phyloP scores from a whole-genome alignment of 2,888 invertebrate genomes.

The Trichopoda pennipes region DNA sequence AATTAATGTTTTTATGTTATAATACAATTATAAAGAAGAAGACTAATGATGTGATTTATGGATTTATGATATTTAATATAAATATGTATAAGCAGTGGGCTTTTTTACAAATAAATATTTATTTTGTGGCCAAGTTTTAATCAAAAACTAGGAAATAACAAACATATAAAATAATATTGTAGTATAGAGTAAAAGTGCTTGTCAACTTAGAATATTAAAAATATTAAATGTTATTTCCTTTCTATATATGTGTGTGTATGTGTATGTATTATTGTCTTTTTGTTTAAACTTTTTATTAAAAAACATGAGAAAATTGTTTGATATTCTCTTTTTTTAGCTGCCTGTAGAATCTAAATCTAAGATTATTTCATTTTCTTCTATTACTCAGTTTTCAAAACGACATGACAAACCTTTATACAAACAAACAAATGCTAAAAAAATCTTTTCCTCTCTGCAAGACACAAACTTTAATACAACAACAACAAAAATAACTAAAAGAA shows the following conservation, averaged over 20 bases:
- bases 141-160: background rate
- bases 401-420: constrained; percentile 51
- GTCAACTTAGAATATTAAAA: constrained; percentile 27
- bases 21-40: too few species aligned
- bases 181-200: constrained; percentile 42
- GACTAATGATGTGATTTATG: too few species aligned
- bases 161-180: constrained; percentile 2
- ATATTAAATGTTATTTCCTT: constrained; percentile 34
- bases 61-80: too few species aligned
- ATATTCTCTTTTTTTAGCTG: constrained; percentile 45
- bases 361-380: constrained; percentile 44
- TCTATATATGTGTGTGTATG: constrained; percentile 10
- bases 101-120: background rate
- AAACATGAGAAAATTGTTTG: constrained; percentile 23
- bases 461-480: background rate
- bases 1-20: too few species aligned
- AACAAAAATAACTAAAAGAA: background rate
- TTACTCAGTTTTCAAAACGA: constrained; percentile 37
- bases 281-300: constrained; percentile 2
- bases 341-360: constrained; percentile 61
- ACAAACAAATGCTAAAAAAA: constrained; percentile 63
- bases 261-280: constrained; percentile 9
- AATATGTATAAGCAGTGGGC: too few species aligned
- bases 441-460: constrained; percentile 69
- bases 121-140: background rate